Base-by-base conservation (phyloP, 2,888 invertebrate species). In the Synanthedon myopaeformis region DNA sequence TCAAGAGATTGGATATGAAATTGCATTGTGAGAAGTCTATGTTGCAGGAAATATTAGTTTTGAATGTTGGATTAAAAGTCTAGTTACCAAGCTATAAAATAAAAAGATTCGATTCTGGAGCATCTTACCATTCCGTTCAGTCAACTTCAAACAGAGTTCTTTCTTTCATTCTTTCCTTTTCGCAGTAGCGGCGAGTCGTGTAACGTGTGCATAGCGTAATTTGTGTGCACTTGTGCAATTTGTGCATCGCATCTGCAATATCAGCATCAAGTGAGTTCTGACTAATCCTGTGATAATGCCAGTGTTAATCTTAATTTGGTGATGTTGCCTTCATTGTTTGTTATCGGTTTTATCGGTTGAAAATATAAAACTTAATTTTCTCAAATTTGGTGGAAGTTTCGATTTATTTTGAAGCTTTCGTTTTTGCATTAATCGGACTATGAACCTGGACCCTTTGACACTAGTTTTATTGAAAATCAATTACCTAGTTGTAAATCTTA, bases 391-490 rank as follows among this genome's bases (percentile, higher is more conserved):
- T 92, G 94, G 94, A 94, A 94, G 94, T 94, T 95, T 95, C 94
- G 94, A 94, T 91, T 91, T 89, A 90, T 91, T 93, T 95, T 95
- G 95, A 95, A 95, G 95, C 95, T 95, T 95, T 95, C 95, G 93
- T 91, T 91, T 92, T 92, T 91, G 93, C 90, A 90, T 93, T 92
- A 91, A 92, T 92, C 95, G 95, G 96, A 96, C 94, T 96, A 96
- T 96, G 96, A 96, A 96, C 95, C 96, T 97, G 93, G 97, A 97
- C 93, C 94, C 97, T 92, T 93, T 96, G 92, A 96, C 95, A 92
- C 95, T 96, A 93, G 95, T 97, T 92, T 94, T 97, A 93, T 95
- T 96, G 92, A 96, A 97, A 94, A 97, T 98, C 91, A 95, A 94
- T 94, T 94, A 94, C 93, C 94, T 97, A 90, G 95, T 97, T 91